Percentiles rank a stretch among this genome's conserved stretches.
Conservation (phyloP, 2,888 invertebrate species). For the Orthosia cruda region DNA sequence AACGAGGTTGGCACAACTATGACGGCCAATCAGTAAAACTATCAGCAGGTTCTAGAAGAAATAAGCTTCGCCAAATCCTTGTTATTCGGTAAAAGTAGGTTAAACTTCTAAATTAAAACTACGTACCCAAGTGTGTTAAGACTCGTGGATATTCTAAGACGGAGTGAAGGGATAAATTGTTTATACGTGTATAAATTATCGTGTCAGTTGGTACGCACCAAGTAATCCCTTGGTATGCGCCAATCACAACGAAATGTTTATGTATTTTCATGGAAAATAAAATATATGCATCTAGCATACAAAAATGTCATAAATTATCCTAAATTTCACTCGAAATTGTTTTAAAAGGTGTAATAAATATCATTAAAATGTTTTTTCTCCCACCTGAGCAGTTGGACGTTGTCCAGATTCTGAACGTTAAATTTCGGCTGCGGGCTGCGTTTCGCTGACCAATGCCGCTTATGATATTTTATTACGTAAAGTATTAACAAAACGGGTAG, state of each 20-base stretch:
- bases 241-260: slow-evolving; percentile 49
- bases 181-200: slow-evolving; percentile 58
- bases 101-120: slow-evolving; percentile 61
- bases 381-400: slow-evolving; percentile 77
- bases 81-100: slow-evolving; percentile 56
- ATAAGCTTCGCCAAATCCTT: slow-evolving; percentile 49
- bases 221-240: slow-evolving; percentile 51
- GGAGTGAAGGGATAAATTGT: slow-evolving; percentile 61
- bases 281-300: slow-evolving; percentile 53
- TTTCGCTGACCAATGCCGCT: slow-evolving; percentile 68
- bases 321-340: slow-evolving; percentile 71
- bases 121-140: slow-evolving; percentile 54
- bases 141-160: slow-evolving; percentile 59
- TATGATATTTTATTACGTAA: slow-evolving; percentile 61
- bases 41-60: slow-evolving; percentile 31
- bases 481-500: slow-evolving; percentile 64
- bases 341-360: slow-evolving; percentile 77
- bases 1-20: slow-evolving; percentile 18
- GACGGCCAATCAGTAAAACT: slow-evolving; percentile 37
- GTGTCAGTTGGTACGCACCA: slow-evolving; percentile 49
- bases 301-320: slow-evolving; percentile 70
- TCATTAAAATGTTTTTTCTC: slow-evolving; percentile 72
- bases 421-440: slow-evolving; percentile 57
- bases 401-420: slow-evolving; percentile 70
- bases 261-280: slow-evolving; percentile 60